Evolutionary conservation across 2,888 invertebrate genomes (phyloP).

Genomic region (Cryptosula pallasiana): DNA sequence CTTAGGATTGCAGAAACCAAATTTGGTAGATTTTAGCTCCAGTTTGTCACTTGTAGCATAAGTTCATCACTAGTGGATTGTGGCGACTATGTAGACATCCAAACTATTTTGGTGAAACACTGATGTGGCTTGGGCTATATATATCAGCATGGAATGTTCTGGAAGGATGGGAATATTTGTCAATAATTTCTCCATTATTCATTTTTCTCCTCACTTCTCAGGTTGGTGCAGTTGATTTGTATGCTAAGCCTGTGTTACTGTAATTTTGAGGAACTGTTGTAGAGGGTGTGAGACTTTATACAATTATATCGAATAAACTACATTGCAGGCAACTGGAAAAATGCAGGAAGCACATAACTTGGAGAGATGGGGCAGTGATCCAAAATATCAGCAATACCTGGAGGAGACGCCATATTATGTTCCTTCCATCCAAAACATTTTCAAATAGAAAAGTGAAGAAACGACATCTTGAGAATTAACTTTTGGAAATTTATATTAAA

Average conservation of each 20-base stretch:
- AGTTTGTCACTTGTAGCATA: too few relatives aligned
- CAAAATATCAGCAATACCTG: conserved; percentile 44
- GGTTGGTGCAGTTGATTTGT: conserved; percentile 44
- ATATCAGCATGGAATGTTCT: conserved; percentile 38
- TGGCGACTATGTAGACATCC: conserved; percentile 49
- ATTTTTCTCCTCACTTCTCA: conserved; percentile 46
- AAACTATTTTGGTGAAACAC: conserved; percentile 50
- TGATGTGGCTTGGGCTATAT: conserved; percentile 47
- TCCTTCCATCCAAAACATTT: conserved; percentile 34
- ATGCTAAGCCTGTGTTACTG: too few relatives aligned
- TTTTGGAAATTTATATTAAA: too few relatives aligned
- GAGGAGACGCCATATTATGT: conserved; percentile 47
- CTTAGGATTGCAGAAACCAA: too few relatives aligned
- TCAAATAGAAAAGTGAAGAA: too few relatives aligned
- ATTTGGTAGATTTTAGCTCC: too few relatives aligned
- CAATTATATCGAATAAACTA: too few relatives aligned
- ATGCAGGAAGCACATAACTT: background rate
- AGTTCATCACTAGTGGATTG: conserved; percentile 43
- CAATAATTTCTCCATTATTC: conserved; percentile 47
- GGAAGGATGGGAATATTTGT: conserved; percentile 35
- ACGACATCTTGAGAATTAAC: too few relatives aligned
- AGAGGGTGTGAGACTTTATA: too few relatives aligned
- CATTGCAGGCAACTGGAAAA: background rate
- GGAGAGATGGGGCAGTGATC: conserved; percentile 44
- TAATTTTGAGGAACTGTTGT: too few relatives aligned